A percentile compares a stretch with the other conserved stretches of the same genome.
Conservation (phyloP, 2,113 vertebrate genomes). For the Planiliza haematocheilus region DNA sequence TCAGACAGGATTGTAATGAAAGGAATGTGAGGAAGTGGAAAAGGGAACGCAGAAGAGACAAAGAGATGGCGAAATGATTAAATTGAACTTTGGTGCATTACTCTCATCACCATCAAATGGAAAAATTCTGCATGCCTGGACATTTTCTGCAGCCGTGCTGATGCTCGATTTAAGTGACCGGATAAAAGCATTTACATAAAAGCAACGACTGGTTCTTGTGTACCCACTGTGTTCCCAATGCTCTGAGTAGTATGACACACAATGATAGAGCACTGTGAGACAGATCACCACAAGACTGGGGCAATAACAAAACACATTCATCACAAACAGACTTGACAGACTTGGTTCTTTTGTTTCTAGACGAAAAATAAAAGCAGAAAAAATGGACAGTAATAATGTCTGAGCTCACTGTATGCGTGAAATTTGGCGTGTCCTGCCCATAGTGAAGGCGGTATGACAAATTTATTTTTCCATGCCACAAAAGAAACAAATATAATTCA, state of each 20-base stretch:
- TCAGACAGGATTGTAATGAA: no score
- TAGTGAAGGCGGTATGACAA: background rate
- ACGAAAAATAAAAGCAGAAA: slow-evolving; percentile 1
- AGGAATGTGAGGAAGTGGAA: background rate
- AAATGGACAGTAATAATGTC: no score
- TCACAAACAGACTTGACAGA: slow-evolving; percentile 19
- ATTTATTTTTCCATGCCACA: background rate
- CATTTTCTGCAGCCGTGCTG: no score
- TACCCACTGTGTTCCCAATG: slow-evolving; percentile 21
- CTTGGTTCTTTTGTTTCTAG: background rate
- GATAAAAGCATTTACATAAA: slow-evolving; percentile 46
- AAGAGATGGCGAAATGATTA: background rate
- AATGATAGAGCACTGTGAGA: background rate
- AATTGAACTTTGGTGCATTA: background rate
- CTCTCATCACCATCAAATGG: no score
- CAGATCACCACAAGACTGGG: slow-evolving; percentile 16
- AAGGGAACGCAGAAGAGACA: background rate
- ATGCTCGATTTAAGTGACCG: slow-evolving; percentile 1
- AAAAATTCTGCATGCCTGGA: no score
- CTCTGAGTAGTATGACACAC: slow-evolving; percentile 19
- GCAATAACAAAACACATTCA: slow-evolving; percentile 37
- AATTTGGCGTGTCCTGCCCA: background rate
- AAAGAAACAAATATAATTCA: slow-evolving; percentile 19
- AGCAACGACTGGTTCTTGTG: slow-evolving; percentile 25
- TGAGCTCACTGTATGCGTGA: background rate